Conservation (phyloP, 2,797 vertebrate genomes). For the Gymnocypris eckloni region DNA sequence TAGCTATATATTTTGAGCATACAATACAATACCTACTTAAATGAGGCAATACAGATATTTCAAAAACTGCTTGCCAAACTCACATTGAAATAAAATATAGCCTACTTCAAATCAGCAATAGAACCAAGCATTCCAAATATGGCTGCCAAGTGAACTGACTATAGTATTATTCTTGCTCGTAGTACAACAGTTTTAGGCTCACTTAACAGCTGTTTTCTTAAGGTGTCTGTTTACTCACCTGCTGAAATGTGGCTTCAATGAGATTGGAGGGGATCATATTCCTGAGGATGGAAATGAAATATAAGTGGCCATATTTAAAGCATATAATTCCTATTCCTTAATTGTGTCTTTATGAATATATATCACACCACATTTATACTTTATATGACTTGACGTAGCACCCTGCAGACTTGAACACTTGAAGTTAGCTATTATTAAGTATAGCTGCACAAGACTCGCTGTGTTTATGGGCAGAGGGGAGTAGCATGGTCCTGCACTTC, state of each 20-base stretch:
- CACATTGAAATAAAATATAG: not conserved
- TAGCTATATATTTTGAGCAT: not conserved
- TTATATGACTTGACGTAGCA: not conserved
- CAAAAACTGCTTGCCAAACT: not conserved
- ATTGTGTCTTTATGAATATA: not conserved
- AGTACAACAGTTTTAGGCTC: not conserved
- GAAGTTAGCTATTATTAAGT: not conserved
- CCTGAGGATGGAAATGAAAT: conserved; percentile 64
- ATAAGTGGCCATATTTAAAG: not conserved
- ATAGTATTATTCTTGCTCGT: not conserved
- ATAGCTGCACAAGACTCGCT: conserved; percentile 46
- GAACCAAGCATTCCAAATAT: not conserved
- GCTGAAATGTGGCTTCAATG: conserved; percentile 89
- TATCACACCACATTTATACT: not conserved
- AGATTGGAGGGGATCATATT: conserved; percentile 93
- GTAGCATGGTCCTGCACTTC: conserved; percentile 12
- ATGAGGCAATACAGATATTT: not conserved
- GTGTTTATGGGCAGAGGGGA: conserved; percentile 54
- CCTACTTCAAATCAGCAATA: not conserved
- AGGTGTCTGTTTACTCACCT: conserved; percentile 73
- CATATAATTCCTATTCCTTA: not conserved
- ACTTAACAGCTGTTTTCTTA: not conserved
- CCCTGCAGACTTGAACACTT: not conserved
- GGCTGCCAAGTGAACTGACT: not conserved
- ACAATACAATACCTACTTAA: not conserved